Evolutionary conservation across 2,797 vertebrate species (phyloP), one percentile per base, ranked within the genome.

Genomic region (Periophthalmus magnuspinnatus): DNA sequence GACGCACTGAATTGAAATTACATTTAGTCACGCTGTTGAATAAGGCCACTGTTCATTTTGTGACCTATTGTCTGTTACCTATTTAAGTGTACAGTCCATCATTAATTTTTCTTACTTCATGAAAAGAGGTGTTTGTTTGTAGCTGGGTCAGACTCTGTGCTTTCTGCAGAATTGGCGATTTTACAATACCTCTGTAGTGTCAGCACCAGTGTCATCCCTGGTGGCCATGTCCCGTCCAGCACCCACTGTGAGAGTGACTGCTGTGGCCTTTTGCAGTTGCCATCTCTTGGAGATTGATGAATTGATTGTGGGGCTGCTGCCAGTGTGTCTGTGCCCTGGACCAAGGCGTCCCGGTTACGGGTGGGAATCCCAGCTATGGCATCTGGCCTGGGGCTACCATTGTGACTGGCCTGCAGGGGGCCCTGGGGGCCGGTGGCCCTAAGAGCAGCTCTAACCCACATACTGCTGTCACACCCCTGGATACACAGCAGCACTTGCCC

Each of bases 401-500:
- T 94, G 92, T 94, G 69, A 85, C 65, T 6, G 54, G 84, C 90
- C 93, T 90, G 92, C 93, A 92, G 93, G 93, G 91, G 92, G 89
- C 91, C 90, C 85, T 68, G 88, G 91, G 92, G 90, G 91, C 91
- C 89, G 88, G 84, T 90, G 88, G 92, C 90, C 91, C 90, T 68
- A 83, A 86, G 91, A 92, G 89, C 90, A 88, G 89, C 83, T 89
- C 90, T 87, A 89, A 92, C 93, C 92, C 91, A 93, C 92, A 94
- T 94, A 94, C 92, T 94, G 93, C 93, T 94, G 93, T 93, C 93
- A 93, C 92, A 91, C 92, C 93, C 93, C 93, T 94, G 91, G 93
- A 94, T 93, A 94, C 93, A 92, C 91, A 91, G 86, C 86, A 4
- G 86, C 86, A 78, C 76, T 84, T 81, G 86, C 81, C 78, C 73